These are phyloP conservation scores for Babyrousa celebensis DNA, from an alignment of 2,797 vertebrate species.

Conservation along the genomic window DNA sequence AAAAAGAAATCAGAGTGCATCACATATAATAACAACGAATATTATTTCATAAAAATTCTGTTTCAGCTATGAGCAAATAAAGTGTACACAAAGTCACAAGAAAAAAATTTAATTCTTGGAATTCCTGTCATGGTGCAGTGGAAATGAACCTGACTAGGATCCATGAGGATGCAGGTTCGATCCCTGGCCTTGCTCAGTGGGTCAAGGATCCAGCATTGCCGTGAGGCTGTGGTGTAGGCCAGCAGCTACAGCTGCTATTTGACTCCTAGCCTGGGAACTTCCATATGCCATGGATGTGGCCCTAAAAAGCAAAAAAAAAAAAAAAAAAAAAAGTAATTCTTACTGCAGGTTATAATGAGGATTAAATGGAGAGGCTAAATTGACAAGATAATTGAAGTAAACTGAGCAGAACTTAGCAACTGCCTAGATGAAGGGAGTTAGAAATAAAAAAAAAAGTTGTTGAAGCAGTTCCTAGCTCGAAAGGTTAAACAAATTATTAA, in stretches of 20 bases:
- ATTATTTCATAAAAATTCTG: constrained; percentile 25
- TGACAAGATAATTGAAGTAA: constrained; percentile 16
- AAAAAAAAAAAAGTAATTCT: constrained; percentile 43
- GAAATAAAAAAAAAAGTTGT: background rate
- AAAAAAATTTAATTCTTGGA: constrained; percentile 20
- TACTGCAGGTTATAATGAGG: background rate
- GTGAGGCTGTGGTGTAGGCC: too few relatives aligned
- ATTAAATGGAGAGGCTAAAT: constrained; percentile 32
- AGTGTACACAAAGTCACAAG: background rate
- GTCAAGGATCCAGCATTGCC: too few relatives aligned
- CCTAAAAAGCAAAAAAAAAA: too few relatives aligned
- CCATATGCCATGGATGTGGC: too few relatives aligned
- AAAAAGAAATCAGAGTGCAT: background rate
- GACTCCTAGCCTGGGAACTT: too few relatives aligned
- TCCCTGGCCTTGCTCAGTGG: too few relatives aligned
- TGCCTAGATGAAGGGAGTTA: constrained; percentile 30
- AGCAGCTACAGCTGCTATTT: too few relatives aligned
- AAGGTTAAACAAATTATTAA: background rate
- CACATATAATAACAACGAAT: background rate
- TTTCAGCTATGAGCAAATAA: constrained; percentile 42
- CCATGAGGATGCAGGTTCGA: too few relatives aligned
- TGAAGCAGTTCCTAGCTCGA: background rate
- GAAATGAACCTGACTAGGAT: too few relatives aligned
- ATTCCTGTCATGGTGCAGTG: too few relatives aligned
- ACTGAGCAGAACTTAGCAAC: constrained; percentile 39